Conservation (phyloP, 2,797 vertebrate genomes). For the Pelodytes ibericus region DNA sequence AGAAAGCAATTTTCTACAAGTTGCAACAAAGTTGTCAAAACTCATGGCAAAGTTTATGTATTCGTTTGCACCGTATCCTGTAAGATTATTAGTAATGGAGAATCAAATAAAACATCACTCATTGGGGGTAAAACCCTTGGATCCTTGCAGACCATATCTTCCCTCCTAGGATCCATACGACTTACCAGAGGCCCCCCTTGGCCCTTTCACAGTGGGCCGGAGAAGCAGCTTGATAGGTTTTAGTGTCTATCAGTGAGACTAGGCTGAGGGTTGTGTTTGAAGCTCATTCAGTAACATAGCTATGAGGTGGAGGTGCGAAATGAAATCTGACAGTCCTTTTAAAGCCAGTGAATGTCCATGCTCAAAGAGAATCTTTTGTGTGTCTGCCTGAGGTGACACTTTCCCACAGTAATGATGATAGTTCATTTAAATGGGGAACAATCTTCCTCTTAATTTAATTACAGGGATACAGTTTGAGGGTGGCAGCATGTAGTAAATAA, state of each 20-base stretch:
- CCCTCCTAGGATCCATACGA: slow-evolving; percentile 13
- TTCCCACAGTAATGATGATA: slow-evolving; percentile 55
- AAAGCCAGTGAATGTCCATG: neutral
- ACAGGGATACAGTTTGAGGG: slow-evolving; percentile 17
- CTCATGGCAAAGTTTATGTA: too few species aligned
- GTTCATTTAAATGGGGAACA: slow-evolving; percentile 34
- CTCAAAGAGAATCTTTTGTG: slow-evolving; percentile 29
- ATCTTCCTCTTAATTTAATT: slow-evolving; percentile 25
- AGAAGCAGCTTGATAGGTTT: neutral
- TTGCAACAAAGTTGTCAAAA: too few species aligned
- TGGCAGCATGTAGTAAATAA: neutral
- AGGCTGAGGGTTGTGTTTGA: slow-evolving; percentile 22
- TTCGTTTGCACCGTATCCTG: too few species aligned
- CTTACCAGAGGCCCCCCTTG: neutral
- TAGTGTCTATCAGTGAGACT: neutral
- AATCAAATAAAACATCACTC: neutral
- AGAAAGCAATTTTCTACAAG: too few species aligned
- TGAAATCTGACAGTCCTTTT: slow-evolving; percentile 32
- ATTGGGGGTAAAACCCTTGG: slow-evolving; percentile 27
- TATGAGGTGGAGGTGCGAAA: slow-evolving; percentile 27
- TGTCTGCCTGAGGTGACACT: slow-evolving; percentile 25
- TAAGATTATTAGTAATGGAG: neutral
- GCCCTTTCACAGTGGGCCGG: neutral
- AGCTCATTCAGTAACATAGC: slow-evolving; percentile 22
- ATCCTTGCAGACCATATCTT: slow-evolving; percentile 29